Evolutionary conservation across 2,797 vertebrate genomes (phyloP), one percentile per base, ranked within the genome.

Genomic region (Lutjanus argentimaculatus): DNA sequence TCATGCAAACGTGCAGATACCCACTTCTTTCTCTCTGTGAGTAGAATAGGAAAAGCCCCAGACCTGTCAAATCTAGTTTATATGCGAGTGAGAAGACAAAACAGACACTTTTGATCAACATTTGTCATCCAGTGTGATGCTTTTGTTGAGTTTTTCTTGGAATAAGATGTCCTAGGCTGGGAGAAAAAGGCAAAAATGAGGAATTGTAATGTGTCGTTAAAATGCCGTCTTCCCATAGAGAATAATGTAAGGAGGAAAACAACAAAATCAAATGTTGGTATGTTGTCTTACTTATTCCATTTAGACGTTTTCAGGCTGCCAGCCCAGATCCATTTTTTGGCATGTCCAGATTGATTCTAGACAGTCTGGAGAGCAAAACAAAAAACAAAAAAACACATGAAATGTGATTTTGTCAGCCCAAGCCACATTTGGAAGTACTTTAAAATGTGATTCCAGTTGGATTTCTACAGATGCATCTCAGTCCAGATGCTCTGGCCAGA

Each of bases 1-100:
- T 90, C 75, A 69, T 61, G 53, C 68, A 78, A 74, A 66, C 36
- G 2, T 80, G 75, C 65, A 80, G 67, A 79, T 65, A 49, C 46
- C 22, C 52, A 19, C 15, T 55, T 48, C 45, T 71, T 40, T 63
- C 11, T 64, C 10, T 79, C 1, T 77, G 12, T 42, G 51, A 79
- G 53, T 36, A 22, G 52, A 84, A 64, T 4, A 80, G 66, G 82
- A 83, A 81, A 84, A 83, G 30, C 36, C 82, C 67, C 55, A 0
- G 40, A 85, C 49, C 79, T 83, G 65, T 48, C 77, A 79, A 69
- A 55, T 57, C 21, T 64, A 14, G 40, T 80, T 79, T 72, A 13
- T 58, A 6, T 30, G 71, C 19, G 8, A 48, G 30, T 17, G 42
- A n/a, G 49, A 72, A 80, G 25, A 72, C 36, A 69, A 82, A 86